Evolutionary conservation across 2,888 invertebrate genomes (phyloP).

Genomic region (Diachrysia chrysitis): DNA sequence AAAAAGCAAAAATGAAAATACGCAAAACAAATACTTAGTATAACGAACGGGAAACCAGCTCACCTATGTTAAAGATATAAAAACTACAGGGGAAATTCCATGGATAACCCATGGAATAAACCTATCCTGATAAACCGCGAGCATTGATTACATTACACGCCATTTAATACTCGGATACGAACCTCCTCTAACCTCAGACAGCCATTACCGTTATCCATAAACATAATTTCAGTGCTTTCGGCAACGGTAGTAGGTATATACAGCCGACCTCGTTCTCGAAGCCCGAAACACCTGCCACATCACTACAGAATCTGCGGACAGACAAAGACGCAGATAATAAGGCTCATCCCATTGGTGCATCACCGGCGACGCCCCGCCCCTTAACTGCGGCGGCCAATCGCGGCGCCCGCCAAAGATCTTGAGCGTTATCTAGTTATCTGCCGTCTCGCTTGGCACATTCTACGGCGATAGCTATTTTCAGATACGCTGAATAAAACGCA

Average conservation of each 20-base stretch:
- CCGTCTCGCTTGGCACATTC: conserved; percentile 85
- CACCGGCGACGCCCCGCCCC: conserved; percentile 86
- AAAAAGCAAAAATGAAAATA: too few relatives aligned
- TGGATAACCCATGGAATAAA: neutral
- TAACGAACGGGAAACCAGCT: conserved; percentile 12
- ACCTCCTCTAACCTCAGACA: conserved; percentile 8
- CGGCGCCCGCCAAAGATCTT: conserved; percentile 87
- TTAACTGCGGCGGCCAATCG: conserved; percentile 78
- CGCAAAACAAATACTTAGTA: neutral
- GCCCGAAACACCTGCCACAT: conserved; percentile 71
- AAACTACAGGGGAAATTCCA: neutral
- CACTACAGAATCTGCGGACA: conserved; percentile 84
- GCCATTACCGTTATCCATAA: conserved; percentile 19
- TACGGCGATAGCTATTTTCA: conserved; percentile 79
- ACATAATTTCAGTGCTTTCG: conserved; percentile 33
- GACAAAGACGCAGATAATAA: conserved; percentile 89
- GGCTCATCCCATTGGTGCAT: conserved; percentile 90
- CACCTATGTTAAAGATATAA: neutral
- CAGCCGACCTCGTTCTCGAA: conserved; percentile 42
- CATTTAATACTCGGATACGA: neutral
- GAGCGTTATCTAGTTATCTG: conserved; percentile 89
- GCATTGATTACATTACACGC: neutral
- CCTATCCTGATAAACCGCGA: conserved; percentile 11
- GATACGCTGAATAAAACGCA: conserved; percentile 62
- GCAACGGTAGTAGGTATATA: conserved; percentile 41